Evolutionary conservation across 2,113 vertebrate genomes (phyloP).

Genomic region (Vimba vimba): DNA sequence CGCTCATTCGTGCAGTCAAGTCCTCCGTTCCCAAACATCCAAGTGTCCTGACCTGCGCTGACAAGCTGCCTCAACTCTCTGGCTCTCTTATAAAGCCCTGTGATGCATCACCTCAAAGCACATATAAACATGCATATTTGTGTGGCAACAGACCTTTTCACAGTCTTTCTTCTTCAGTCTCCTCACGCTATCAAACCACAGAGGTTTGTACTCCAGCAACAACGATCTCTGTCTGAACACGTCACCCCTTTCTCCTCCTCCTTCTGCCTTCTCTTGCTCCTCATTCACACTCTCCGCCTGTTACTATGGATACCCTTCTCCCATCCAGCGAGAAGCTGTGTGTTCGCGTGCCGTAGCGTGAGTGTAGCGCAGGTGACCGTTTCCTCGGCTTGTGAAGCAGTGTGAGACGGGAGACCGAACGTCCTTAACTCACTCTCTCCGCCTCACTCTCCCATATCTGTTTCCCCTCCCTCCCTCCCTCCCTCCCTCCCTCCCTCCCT

Average conservation of each 20-base stretch:
- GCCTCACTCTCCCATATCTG: background rate
- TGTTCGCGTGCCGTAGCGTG: slow-evolving; percentile 47
- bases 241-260: slow-evolving; percentile 15
- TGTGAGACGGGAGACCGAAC: slow-evolving; percentile 38
- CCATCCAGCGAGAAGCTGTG: slow-evolving; percentile 68
- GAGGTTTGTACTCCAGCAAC: slow-evolving; percentile 41
- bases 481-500: slow-evolving; percentile 10
- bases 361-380: slow-evolving; percentile 48
- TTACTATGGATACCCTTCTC: slow-evolving; percentile 79
- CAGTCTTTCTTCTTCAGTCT: background rate
- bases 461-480: slow-evolving; percentile 7
- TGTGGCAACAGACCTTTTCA: background rate
- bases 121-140: background rate
- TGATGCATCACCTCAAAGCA: background rate
- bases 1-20: background rate
- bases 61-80: slow-evolving; percentile 10
- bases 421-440: slow-evolving; percentile 32
- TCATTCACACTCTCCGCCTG: slow-evolving; percentile 45
- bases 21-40: slow-evolving; percentile 14
- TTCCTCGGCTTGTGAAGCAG: slow-evolving; percentile 43
- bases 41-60: background rate
- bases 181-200: slow-evolving; percentile 13
- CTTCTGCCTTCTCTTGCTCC: slow-evolving; percentile 6
- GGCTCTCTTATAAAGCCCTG: background rate
- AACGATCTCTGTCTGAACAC: slow-evolving; percentile 36